Base-by-base conservation (phyloP, 2,888 invertebrate genomes). In the Callosobruchus maculatus region DNA sequence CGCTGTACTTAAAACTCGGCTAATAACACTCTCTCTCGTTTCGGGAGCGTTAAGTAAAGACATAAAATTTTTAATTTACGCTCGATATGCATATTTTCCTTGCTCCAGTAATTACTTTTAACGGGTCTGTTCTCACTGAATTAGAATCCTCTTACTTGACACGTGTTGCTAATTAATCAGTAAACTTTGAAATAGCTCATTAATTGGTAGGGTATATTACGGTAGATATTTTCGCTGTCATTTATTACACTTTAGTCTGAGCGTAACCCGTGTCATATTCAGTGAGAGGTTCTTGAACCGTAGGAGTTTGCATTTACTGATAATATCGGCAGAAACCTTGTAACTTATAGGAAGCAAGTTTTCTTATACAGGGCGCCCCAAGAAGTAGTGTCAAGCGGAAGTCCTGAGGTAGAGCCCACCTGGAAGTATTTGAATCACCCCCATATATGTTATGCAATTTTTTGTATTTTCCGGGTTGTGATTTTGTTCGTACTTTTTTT, bases 161-260 rank as follows among this genome's bases (percentile, higher is more conserved):
- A 79, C 76, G 76, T 77, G 79, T 70, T 75, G 70, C 75, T 79
- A 78, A 79, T 79, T 78, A 79, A 78, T 79, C 79, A 77, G 78
- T 74, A 74, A 75, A 77, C 74, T 74, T 74, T 76, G 72, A 74
- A 77, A 76, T 76, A 75, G 74, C 71, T 26, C 75, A 74, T 72
- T 78, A 78, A 78, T 78, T 78, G 72, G 74, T 66, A 21, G 70
- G 18, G 13, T 7, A 13, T 49, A 49, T 49, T 49, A 49, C 13
- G 49, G 49, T 0, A 18, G 49, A 49, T 49, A 49, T 13, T 49
- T 49, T 13, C 1, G 49, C 49, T 13, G 7, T 13, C 49, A 49
- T 49, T 5, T 13, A 49, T 49, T 49, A 7, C 13, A 13, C 9
- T 49, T 7, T 7, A 7, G 49, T 49, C 49, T 18, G 1, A 18